These are phyloP conservation scores for Pogona vitticeps DNA, from an alignment of 2,113 vertebrate genomes.

Conservation along the genomic window DNA sequence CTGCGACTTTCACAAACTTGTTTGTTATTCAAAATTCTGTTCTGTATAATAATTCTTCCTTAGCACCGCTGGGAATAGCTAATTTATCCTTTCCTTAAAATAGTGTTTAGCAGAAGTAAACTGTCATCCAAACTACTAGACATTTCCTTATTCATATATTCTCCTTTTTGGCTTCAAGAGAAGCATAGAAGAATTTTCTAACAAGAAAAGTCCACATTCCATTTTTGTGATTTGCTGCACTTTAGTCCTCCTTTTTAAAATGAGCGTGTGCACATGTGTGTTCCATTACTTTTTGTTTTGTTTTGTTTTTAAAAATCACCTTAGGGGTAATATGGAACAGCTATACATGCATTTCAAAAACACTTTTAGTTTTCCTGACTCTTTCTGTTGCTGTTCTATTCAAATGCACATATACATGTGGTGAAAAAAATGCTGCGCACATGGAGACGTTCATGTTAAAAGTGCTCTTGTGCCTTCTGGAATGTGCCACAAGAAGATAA, in stretches of 20 bases:
- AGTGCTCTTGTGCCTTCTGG: background rate
- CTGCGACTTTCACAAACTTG: background rate
- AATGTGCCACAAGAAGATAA: background rate
- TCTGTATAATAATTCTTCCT: background rate
- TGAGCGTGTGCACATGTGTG: too few relatives aligned
- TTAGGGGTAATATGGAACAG: background rate
- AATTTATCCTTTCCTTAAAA: constrained; percentile 1
- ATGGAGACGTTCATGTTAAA: background rate
- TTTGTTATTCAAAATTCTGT: constrained; percentile 19
- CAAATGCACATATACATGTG: background rate
- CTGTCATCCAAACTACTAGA: background rate
- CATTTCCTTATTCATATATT: background rate
- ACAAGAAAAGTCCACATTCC: background rate
- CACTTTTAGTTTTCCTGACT: background rate
- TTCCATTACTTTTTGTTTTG: too few relatives aligned
- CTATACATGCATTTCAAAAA: background rate
- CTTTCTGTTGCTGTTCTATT: background rate
- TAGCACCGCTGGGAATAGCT: background rate
- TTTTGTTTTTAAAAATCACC: background rate
- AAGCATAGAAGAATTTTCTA: background rate
- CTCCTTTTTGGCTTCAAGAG: background rate
- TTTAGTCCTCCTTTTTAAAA: background rate
- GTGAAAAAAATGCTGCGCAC: background rate
- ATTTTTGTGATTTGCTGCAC: too few relatives aligned
- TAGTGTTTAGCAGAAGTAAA: background rate